Base-by-base conservation (phyloP, 2,113 vertebrate genomes). In the Corythornis madagascariensis region DNA sequence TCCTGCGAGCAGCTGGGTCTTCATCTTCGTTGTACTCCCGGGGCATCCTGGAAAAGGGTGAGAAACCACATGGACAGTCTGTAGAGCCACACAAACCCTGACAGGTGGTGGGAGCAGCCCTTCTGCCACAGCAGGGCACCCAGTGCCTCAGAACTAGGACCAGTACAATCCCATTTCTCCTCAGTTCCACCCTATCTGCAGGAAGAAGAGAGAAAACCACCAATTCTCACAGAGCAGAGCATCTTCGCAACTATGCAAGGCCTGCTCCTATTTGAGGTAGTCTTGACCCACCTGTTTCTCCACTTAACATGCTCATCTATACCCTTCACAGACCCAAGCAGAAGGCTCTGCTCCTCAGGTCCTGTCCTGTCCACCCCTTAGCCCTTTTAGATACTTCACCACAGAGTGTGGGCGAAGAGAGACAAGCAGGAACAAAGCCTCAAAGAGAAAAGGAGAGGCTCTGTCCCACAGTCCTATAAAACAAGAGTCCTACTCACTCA, bases 21-120 rank as follows among this genome's bases (percentile, higher is more conserved):
- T 99, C 99, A 92, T 99, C 99, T 93, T 99, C 99, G 0, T 99
- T 99, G 96, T 99, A 99, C 94, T 99, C 99, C 94, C 98, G 97
- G n/a, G 99, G 99, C 99, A 99, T 99, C 94, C 99, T 99, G 95
- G 29, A 92, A 92, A 80, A 77, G n/a, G 64, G 16, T 1, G 2
- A 93, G 91, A 94, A 95, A 86, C 35, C n/a, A 77, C 10, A 10
- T 0, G 14, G 10, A 65, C 52, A 89, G 61, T 38, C 6, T 72
- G 48, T 57, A 87, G 18, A 75, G 53, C 29, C 33, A 26, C 20
- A 50, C 31, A 79, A 56, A 45, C 2, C 6, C 7, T 1, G 10
- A 13, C 18, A 63, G 13, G 4, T 1, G 6, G 7, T 48, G 5
- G 59, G 24, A 76, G 45, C 16, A 43, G 35, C 6, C 26, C 63